phyloP scores from a whole-genome alignment of 2,113 vertebrate genomes.

The Tor tambroides region DNA sequence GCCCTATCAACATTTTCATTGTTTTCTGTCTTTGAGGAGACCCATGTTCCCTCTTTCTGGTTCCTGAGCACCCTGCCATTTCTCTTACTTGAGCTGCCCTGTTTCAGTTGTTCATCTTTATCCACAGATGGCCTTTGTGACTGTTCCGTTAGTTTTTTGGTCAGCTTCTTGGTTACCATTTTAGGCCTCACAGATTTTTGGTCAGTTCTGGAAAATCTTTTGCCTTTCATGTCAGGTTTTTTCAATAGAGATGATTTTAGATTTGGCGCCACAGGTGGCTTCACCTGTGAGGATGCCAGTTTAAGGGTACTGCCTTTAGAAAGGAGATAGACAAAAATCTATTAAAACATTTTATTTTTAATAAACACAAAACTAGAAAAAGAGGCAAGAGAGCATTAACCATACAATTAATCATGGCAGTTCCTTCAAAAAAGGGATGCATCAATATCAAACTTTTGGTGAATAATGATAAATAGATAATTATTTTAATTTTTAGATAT shows the following conservation, averaged over 20 bases:
- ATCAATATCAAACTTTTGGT: not conserved
- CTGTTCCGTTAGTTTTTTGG: slow-evolving; percentile 46
- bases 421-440: not conserved
- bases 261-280: slow-evolving; percentile 61
- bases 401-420: not conserved
- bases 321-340: slow-evolving; percentile 37
- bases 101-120: not conserved
- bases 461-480: not conserved
- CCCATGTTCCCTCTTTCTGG: slow-evolving; percentile 5
- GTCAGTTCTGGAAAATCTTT: slow-evolving; percentile 59
- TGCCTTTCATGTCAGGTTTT: slow-evolving; percentile 64
- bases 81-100: slow-evolving; percentile 20
- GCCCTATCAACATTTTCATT: not conserved
- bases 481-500: not conserved
- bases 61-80: slow-evolving; percentile 23
- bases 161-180: slow-evolving; percentile 53
- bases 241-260: slow-evolving; percentile 37
- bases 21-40: slow-evolving; percentile 13
- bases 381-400: not conserved
- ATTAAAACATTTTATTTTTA: not conserved
- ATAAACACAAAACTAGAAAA: not conserved
- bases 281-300: slow-evolving; percentile 43
- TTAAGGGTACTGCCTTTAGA: slow-evolving; percentile 53
- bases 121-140: slow-evolving; percentile 28
- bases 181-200: slow-evolving; percentile 52